Base-by-base conservation (phyloP, 2,888 invertebrate genomes). In the Apamea crenata region DNA sequence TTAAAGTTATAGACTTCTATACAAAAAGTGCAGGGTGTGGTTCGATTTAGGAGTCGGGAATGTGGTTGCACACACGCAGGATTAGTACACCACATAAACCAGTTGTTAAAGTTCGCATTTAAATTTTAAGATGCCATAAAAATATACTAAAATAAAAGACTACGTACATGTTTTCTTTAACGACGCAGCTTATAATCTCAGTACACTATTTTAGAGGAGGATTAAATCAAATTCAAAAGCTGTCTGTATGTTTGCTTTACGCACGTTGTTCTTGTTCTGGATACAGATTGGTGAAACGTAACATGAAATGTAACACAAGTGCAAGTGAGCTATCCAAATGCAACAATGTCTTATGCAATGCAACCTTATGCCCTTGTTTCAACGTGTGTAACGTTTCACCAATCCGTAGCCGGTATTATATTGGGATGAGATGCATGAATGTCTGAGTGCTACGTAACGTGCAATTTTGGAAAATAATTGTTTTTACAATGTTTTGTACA, bases 241-340 rank as follows among this genome's bases (percentile, higher is more conserved):
- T 25, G 8, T 66, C 21, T 67, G n/a, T 74, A 67, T 68, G 32
- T 69, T 69, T 66, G 63, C 29, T 72, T 71, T 71, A 25, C 25
- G 63, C 85, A 61, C 14, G 16, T n/a, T 44, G 32, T 68, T 71
- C 25, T 65, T 66, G 18, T 7, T 7, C 36, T 36, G 36, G 36
- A 4, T 18, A 61, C n/a, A 21, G n/a, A 61, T 63, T 21, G n/a
- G 36, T 61, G 12, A 71, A 36, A 61, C n/a, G 18, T 53, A n/a
- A 7, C 18, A 32, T 53, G 32, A 16, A 32, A 25, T 32, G 5
- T 69, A 29, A 69, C 29, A 29, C 21, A 14, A 47, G 14, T 32
- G 29, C 21, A 7, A 47, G 21, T 21, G 47, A 47, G 14, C 21
- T 3, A 47, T 29, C 3, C 7, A 14, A 29, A 68, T 61, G 59